These are phyloP conservation scores for Steinernema feltiae DNA, from an alignment of 1,140 invertebrate species.

Conservation along the genomic window DNA sequence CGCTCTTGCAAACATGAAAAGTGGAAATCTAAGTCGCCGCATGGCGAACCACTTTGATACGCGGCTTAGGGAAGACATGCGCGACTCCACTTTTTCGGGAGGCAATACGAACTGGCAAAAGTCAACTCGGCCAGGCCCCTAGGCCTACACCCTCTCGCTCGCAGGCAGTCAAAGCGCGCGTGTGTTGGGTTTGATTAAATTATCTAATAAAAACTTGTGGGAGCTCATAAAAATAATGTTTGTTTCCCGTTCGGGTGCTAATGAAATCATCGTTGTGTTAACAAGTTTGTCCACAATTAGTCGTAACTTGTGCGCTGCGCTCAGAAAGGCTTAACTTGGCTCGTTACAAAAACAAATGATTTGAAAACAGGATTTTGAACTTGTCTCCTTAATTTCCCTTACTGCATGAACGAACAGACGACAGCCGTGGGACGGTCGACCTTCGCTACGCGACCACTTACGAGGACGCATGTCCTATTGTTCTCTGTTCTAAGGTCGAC, in stretches of 20 bases:
- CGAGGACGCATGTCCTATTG: neutral
- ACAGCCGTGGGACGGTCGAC: neutral
- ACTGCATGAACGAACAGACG: neutral
- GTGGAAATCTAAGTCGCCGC: neutral
- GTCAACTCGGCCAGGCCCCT: neutral
- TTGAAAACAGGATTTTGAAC: neutral
- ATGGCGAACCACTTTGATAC: neutral
- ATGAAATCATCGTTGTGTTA: neutral
- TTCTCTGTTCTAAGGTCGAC: too few species aligned
- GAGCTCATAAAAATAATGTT: neutral
- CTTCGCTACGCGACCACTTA: neutral
- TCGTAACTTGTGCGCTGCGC: neutral
- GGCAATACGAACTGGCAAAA: neutral
- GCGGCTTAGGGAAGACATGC: neutral
- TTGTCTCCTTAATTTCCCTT: neutral
- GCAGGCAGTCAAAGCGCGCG: neutral
- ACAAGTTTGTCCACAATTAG: neutral
- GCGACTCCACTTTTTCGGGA: neutral
- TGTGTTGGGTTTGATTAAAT: slow-evolving; percentile 2
- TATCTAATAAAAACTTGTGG: slow-evolving; percentile 14
- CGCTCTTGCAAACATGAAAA: neutral
- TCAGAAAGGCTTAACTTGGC: neutral
- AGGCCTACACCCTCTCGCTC: neutral
- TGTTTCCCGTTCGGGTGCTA: neutral
- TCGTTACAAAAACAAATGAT: neutral